phyloP scores from a whole-genome alignment of 2,113 vertebrate species.

The Centropristis striata region DNA sequence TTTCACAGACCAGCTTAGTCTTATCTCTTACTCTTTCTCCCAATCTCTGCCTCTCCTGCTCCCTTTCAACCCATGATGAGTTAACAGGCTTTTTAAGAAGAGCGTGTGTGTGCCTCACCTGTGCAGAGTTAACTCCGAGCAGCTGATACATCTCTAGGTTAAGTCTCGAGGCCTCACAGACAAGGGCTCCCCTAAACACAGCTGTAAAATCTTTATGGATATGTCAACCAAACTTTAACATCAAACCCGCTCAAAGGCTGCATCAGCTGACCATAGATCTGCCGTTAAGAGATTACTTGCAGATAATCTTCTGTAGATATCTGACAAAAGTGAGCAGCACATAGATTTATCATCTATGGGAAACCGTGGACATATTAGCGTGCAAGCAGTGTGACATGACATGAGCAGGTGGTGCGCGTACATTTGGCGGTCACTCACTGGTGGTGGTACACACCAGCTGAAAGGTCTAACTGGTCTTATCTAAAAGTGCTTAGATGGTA shows the following conservation, averaged over 20 bases:
- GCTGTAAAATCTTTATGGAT: slow-evolving; percentile 74
- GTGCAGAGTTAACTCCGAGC: slow-evolving; percentile 50
- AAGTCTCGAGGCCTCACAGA: slow-evolving; percentile 28
- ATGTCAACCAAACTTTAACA: slow-evolving; percentile 55
- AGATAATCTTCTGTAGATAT: slow-evolving; percentile 3
- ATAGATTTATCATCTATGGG: slow-evolving; percentile 9
- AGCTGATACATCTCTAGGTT: slow-evolving; percentile 53
- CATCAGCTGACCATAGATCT: slow-evolving; percentile 22
- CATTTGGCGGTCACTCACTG: slow-evolving; percentile 19
- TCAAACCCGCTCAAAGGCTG: slow-evolving; percentile 14
- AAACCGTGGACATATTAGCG: not conserved
- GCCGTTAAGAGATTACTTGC: not conserved
- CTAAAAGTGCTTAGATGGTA: slow-evolving; percentile 53
- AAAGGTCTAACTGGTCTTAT: slow-evolving; percentile 52
- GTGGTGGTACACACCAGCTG: slow-evolving; percentile 32
- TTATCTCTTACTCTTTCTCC: slow-evolving; percentile 5
- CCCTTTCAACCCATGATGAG: not conserved
- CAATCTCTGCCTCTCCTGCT: slow-evolving; percentile 13
- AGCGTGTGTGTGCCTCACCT: slow-evolving; percentile 42
- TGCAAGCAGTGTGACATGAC: slow-evolving; percentile 19
- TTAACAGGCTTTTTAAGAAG: slow-evolving; percentile 28
- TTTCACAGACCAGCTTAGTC: slow-evolving; percentile 67
- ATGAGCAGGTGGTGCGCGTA: slow-evolving; percentile 32
- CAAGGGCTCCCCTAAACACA: slow-evolving; percentile 52
- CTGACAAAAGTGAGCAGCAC: not conserved